Conservation (phyloP, 2,113 vertebrate species). For the Gymnarchus niloticus region DNA sequence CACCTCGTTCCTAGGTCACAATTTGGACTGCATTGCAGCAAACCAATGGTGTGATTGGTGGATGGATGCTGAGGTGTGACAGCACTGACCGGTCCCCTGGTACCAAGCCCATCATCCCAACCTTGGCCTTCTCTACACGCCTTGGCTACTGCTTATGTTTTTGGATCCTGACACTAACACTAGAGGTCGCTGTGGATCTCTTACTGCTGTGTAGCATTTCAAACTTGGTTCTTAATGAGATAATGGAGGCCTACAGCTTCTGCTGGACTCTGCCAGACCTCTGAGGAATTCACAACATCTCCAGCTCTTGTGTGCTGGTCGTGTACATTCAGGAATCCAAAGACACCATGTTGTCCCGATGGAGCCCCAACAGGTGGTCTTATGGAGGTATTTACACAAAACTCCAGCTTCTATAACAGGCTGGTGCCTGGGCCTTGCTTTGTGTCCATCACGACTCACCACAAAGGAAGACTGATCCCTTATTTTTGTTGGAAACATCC, state of each 20-base stretch:
- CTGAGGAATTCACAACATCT: not conserved
- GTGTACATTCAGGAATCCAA: not conserved
- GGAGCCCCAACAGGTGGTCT: not conserved
- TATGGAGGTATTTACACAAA: not conserved
- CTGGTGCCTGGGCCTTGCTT: not conserved
- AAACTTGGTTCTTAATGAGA: not conserved
- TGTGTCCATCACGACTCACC: not conserved
- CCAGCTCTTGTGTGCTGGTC: not conserved
- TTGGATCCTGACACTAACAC: not conserved
- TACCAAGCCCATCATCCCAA: not conserved
- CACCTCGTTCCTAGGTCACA: not conserved
- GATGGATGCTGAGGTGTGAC: not conserved
- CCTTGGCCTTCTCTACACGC: not conserved
- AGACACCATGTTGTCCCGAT: not conserved
- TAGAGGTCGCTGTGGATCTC: slow-evolving; percentile 24
- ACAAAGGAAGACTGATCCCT: not conserved
- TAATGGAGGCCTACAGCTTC: not conserved
- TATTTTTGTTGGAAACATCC: not conserved
- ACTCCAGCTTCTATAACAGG: not conserved
- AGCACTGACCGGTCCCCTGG: not conserved
- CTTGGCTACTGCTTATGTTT: not conserved
- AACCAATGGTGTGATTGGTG: not conserved
- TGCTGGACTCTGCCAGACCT: not conserved
- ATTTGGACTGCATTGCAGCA: too few species aligned
- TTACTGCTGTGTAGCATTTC: not conserved